These are phyloP conservation scores for Gasterosteus aculeatus DNA, from an alignment of 2,113 vertebrate species.

Conservation along the genomic window DNA sequence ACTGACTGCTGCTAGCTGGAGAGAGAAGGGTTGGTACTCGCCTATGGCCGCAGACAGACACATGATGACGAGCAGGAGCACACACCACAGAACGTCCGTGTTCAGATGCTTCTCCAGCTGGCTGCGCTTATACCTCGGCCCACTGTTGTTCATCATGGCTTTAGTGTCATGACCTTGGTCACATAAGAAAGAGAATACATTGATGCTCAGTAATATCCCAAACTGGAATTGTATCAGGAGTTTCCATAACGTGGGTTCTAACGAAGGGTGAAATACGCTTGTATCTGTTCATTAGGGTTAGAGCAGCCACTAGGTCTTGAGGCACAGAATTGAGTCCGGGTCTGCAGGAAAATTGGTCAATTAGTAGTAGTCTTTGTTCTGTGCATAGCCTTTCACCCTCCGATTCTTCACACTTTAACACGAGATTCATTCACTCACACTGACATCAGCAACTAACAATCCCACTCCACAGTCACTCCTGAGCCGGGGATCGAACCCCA, in stretches of 20 bases:
- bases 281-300: background rate
- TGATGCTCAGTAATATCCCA: background rate
- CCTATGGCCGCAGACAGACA: conserved; percentile 88
- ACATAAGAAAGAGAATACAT: background rate
- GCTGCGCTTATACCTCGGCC: conserved; percentile 91
- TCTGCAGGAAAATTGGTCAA: too few species aligned
- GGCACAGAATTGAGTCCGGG: too few species aligned
- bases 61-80: conserved; percentile 89
- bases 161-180: conserved; percentile 94
- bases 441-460: too few species aligned
- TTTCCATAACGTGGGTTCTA: background rate
- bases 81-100: conserved; percentile 90
- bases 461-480: too few species aligned
- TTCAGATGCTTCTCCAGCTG: conserved; percentile 91
- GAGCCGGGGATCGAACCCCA: too few species aligned
- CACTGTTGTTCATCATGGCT: conserved; percentile 95
- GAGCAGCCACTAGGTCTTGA: background rate
- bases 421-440: too few species aligned
- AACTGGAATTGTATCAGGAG: background rate
- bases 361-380: too few species aligned
- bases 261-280: background rate
- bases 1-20: background rate
- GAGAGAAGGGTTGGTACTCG: conserved; percentile 58
- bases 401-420: too few species aligned
- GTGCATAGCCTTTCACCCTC: too few species aligned